phyloP scores from a whole-genome alignment of 2,797 vertebrate genomes.

The Dicrostonyx torquatus region DNA sequence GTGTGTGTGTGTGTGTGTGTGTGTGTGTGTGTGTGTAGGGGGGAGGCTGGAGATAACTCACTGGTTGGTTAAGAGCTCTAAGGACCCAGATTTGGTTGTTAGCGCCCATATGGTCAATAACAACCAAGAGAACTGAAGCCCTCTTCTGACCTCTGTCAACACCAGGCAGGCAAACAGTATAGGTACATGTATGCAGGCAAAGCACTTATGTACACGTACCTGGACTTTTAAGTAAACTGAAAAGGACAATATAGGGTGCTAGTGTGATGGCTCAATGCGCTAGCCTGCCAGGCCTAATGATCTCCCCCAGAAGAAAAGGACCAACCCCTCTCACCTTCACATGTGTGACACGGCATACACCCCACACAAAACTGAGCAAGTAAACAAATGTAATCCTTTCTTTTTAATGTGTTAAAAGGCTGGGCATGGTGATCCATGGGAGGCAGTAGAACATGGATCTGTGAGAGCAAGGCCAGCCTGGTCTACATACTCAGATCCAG shows the following conservation, averaged over 20 bases:
- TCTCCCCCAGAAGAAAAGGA: background rate
- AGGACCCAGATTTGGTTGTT: background rate
- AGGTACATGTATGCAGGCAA: background rate
- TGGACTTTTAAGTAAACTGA: no score
- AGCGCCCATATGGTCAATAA: background rate
- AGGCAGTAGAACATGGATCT: background rate
- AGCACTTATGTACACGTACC: background rate
- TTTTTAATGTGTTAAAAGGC: background rate
- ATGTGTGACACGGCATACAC: background rate
- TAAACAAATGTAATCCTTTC: background rate
- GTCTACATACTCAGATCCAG: background rate
- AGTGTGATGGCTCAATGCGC: background rate
- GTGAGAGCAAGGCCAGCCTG: background rate
- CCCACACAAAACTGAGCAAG: background rate
- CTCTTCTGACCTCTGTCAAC: background rate
- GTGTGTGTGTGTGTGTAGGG: no score
- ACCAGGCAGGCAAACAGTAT: background rate
- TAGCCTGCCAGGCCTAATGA: background rate
- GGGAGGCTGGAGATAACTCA: background rate
- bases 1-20: no score
- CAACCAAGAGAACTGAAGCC: background rate
- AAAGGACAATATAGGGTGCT: background rate
- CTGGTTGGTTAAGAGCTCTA: background rate
- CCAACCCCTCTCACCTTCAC: background rate
- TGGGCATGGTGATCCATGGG: background rate